Percentiles rank a stretch among this genome's conserved stretches.
Conservation (phyloP, 2,888 invertebrate genomes). For the Bruchidius siliquastri region DNA sequence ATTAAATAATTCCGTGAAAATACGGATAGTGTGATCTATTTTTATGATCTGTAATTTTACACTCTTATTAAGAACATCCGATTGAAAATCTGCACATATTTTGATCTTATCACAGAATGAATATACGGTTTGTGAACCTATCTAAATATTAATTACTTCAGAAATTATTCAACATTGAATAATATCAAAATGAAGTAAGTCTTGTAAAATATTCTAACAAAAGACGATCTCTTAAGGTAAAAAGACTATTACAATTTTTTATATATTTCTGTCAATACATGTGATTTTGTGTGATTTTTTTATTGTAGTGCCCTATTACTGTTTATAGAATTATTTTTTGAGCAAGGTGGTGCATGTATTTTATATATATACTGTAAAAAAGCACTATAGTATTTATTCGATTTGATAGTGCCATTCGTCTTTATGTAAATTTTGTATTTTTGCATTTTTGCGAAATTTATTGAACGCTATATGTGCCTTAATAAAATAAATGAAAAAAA, state of each 20-base stretch:
- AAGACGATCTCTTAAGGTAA: background rate
- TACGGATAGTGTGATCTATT: too few species aligned
- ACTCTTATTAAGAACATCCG: too few species aligned
- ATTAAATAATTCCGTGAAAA: too few species aligned
- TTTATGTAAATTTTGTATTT: constrained; percentile 15
- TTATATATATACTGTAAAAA: constrained; percentile 12
- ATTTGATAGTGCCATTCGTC: constrained; percentile 21
- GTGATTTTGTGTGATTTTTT: background rate
- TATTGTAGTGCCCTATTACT: constrained; percentile 12
- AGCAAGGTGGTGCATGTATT: constrained; percentile 13
- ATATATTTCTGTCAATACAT: background rate
- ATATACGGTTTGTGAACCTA: too few species aligned
- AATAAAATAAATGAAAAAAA: constrained; percentile 14
- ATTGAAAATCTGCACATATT: too few species aligned
- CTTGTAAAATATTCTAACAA: background rate
- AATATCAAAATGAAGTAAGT: too few species aligned
- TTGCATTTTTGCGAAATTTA: constrained; percentile 15
- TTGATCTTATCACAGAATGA: too few species aligned
- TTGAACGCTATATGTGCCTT: constrained; percentile 29
- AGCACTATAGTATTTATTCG: constrained; percentile 14
- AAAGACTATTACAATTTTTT: background rate
- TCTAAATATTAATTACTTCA: too few species aligned
- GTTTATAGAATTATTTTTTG: constrained; percentile 16
- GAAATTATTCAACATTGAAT: too few species aligned
- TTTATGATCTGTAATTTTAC: too few species aligned